phyloP scores from a whole-genome alignment of 2,113 vertebrate species.

The Clarias macrocephalus region DNA sequence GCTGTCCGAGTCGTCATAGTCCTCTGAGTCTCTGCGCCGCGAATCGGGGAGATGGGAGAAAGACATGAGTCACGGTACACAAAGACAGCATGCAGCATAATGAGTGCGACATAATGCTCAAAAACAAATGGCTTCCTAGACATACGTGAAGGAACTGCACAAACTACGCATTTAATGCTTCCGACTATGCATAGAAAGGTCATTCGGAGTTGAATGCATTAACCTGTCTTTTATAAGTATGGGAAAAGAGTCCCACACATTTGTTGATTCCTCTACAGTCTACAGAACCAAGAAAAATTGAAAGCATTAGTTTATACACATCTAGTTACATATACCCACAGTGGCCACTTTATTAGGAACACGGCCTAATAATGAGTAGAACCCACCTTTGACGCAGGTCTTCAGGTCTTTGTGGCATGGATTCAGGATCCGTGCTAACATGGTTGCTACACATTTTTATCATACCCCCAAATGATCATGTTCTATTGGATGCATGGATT shows the following conservation, averaged over 20 bases:
- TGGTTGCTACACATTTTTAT: not conserved
- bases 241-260: conserved; percentile 20
- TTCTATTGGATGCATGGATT: not conserved
- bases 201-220: conserved; percentile 36
- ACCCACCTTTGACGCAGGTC: not conserved
- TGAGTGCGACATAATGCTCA: not conserved
- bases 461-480: not conserved
- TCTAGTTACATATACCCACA: not conserved
- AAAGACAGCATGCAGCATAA: conserved; percentile 12
- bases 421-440: not conserved
- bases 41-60: conserved; percentile 33
- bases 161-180: conserved; percentile 9
- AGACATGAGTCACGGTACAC: conserved; percentile 24
- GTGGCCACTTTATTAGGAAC: conserved; percentile 7
- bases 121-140: conserved; percentile 1
- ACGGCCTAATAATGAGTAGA: not conserved
- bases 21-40: conserved; percentile 77
- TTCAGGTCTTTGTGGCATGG: not conserved
- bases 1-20: conserved; percentile 84
- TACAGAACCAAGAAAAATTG: not conserved
- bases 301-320: not conserved
- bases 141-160: not conserved
- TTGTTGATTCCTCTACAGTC: conserved; percentile 7
- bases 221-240: conserved; percentile 31
- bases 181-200: conserved; percentile 33